A percentile compares a stretch with the other conserved stretches of the same genome.
phyloP scores from a whole-genome alignment of 2,888 invertebrate genomes.

The Linnaemya vulpina region DNA sequence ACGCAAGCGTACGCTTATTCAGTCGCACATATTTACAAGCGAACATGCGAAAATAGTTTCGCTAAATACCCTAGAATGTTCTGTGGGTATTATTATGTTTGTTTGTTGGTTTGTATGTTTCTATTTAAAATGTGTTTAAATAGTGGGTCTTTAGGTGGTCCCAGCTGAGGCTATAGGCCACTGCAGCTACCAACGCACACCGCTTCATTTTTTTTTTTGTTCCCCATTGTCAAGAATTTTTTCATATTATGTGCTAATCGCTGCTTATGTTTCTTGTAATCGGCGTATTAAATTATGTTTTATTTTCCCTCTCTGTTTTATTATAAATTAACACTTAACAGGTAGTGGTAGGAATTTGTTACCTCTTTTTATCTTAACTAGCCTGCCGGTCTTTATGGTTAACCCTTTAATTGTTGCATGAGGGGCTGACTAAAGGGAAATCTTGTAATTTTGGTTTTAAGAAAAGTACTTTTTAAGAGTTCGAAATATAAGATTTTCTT shows the following conservation, averaged over 20 bases:
- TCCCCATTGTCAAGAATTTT: too few species aligned
- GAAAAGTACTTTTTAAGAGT: too few species aligned
- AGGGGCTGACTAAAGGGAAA: not conserved
- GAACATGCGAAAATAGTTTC: not conserved
- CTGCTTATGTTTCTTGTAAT: conserved; percentile 22
- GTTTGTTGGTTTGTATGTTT: conserved; percentile 1
- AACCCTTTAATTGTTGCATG: conserved; percentile 10
- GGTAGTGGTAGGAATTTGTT: not conserved
- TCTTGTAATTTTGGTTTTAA: too few species aligned
- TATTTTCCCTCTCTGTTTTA: conserved; percentile 23
- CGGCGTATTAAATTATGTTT: conserved; percentile 42
- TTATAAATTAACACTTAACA: conserved; percentile 16
- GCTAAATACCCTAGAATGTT: conserved; percentile 13
- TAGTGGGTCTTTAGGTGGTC: conserved; percentile 64
- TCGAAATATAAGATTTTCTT: too few species aligned
- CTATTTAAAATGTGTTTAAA: conserved; percentile 28
- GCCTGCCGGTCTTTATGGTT: conserved; percentile 1
- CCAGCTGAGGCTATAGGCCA: conserved; percentile 43
- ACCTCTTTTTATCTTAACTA: conserved; percentile 29
- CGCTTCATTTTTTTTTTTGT: conserved; percentile 3
- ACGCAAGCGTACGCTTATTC: not conserved
- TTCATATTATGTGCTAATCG: conserved; percentile 34
- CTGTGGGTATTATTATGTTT: too few species aligned
- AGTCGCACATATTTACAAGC: not conserved
- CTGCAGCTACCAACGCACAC: conserved; percentile 43